Evolutionary conservation across 53 echinoderm and acorn worm genomes (phyloP), one percentile per base, ranked within the genome.

Genomic region (Actinopyga echinites): DNA sequence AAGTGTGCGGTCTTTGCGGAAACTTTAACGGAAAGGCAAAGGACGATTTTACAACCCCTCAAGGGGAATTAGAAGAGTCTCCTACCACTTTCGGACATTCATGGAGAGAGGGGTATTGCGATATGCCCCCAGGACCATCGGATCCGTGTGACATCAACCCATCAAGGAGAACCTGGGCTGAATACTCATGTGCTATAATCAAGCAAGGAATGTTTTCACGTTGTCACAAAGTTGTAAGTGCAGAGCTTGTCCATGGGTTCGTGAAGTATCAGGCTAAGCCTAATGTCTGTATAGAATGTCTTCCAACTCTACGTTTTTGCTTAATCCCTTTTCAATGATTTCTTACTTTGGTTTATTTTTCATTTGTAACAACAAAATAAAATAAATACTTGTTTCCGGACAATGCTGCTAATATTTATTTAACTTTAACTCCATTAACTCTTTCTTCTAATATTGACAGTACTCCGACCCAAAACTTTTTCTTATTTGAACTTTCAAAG

Each of bases 1-100:
- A 78, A 28, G 81, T 90, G 11, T 96, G 96, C 30, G 96, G 96
- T 60, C 81, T 93, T 61, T 96, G 96, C 49, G 96, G 93, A 30
- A 88, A 91, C 57, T 96, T 90, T 57, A 84, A 96, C 45, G 86
- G 80, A 32, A 85, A 86, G 30, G 82, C 71, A 10, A 69, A 69
- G 9, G 74, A 96, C 24, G 96, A 96, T 54, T 84, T 91, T 28
- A 71, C 63, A 15, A 85, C 89, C 21, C 64, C 87, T 11, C 69
- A 82, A 24, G 91, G 93, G 0, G 85, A 93, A 53, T 2, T 86
- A 29, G 90, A 87, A 36, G 87, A 82, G 1, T 71, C 86, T 1
- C 58, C 79, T 2, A 33, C 66, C 23, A 32, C 56, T 20, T 93
- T 93, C 32, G 93, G 87, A 1, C 85, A 91, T 32, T 90, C 93